These are phyloP conservation scores for Labia minor DNA, from an alignment of 2,888 invertebrate species.

Conservation along the genomic window DNA sequence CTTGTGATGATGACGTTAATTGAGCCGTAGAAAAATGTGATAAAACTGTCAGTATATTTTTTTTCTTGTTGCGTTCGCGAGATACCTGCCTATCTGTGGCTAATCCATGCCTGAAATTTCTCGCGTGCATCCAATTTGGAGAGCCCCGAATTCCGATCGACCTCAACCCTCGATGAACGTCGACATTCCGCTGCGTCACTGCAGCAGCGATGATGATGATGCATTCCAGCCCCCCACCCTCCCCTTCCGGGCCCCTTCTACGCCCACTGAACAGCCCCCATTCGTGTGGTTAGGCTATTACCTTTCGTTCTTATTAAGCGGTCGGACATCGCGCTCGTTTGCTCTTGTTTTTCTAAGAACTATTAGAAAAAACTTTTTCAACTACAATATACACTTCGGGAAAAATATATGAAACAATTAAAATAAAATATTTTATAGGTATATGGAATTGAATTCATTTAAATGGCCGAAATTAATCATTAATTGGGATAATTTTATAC, in stretches of 20 bases:
- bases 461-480: no score
- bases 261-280: no score
- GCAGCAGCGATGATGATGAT: not conserved
- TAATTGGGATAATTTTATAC: no score
- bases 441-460: no score
- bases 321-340: not conserved
- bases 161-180: not conserved
- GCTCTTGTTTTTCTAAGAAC: no score
- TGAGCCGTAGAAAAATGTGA: slow-evolving; percentile 5
- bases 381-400: no score
- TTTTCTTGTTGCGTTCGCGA: not conserved
- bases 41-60: not conserved
- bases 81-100: slow-evolving; percentile 13
- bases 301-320: not conserved
- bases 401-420: no score
- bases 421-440: no score
- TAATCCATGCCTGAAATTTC: slow-evolving; percentile 13
- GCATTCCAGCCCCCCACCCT: not conserved
- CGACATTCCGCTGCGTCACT: slow-evolving; percentile 9
- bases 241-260: no score
- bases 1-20: not conserved
- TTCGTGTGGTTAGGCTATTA: not conserved
- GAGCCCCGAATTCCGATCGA: not conserved
- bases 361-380: no score
- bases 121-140: slow-evolving; percentile 6